Percentiles rank a stretch among this genome's conserved stretches.
These are phyloP conservation scores for Lutraria lutraria DNA, from an alignment of 2,888 invertebrate species.

Conservation along the genomic window DNA sequence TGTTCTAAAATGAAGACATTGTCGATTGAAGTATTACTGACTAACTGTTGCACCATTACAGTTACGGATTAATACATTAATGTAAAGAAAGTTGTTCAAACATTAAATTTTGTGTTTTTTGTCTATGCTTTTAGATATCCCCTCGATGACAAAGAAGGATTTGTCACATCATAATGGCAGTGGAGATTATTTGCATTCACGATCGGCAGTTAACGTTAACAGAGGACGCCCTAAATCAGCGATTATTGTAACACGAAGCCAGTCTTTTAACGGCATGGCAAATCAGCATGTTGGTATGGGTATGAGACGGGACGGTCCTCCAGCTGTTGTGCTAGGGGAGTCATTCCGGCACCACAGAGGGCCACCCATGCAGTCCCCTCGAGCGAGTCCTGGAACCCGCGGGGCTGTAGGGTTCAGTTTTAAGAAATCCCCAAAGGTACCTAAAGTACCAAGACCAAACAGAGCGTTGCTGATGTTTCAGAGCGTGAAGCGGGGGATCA, in stretches of 20 bases:
- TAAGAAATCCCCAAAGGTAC: slow-evolving; percentile 82
- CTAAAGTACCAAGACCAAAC: slow-evolving; percentile 84
- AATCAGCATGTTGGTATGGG: slow-evolving; percentile 48
- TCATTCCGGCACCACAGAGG: slow-evolving; percentile 76
- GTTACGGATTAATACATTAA: too few species aligned
- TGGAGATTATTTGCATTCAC: slow-evolving; percentile 47
- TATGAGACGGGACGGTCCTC: slow-evolving; percentile 65
- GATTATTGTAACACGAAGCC: slow-evolving; percentile 78
- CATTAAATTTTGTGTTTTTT: background rate
- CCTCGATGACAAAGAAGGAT: slow-evolving; percentile 75
- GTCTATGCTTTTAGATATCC: slow-evolving; percentile 66
- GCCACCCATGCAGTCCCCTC: slow-evolving; percentile 60
- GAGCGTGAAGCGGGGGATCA: slow-evolving; percentile 84
- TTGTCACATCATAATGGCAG: slow-evolving; percentile 60
- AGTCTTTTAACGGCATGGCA: slow-evolving; percentile 81
- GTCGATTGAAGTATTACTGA: too few species aligned
- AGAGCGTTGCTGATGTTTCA: slow-evolving; percentile 84
- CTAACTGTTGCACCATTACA: too few species aligned
- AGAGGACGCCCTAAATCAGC: slow-evolving; percentile 65
- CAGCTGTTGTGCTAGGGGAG: slow-evolving; percentile 79
- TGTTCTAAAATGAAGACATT: too few species aligned
- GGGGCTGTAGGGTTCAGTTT: slow-evolving; percentile 73
- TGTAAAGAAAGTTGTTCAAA: background rate
- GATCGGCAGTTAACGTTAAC: slow-evolving; percentile 50
- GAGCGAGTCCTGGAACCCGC: slow-evolving; percentile 62